Evolutionary conservation across 2,888 invertebrate genomes (phyloP).

Genomic region (Drosophila helvetica): DNA sequence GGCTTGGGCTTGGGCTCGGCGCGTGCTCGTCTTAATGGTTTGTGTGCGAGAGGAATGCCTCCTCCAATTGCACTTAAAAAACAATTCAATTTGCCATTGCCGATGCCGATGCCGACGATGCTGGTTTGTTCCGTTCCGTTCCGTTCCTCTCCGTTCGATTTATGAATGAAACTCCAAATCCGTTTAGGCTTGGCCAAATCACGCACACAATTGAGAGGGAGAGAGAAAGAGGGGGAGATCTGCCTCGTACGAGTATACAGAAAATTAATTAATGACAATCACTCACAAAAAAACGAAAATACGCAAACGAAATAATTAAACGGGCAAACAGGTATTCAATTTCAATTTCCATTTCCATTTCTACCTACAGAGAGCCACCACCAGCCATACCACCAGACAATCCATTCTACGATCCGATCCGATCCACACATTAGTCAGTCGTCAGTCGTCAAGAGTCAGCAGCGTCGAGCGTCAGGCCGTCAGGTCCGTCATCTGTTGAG

Average conservation of each 20-base stretch:
- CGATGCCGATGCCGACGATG: not conserved
- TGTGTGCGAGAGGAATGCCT: slow-evolving; percentile 57
- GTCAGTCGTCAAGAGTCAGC: slow-evolving; percentile 27
- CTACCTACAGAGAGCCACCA: slow-evolving; percentile 28
- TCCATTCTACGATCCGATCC: slow-evolving; percentile 50
- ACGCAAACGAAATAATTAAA: slow-evolving; percentile 81
- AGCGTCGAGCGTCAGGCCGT: slow-evolving; percentile 7
- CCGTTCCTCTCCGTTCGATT: slow-evolving; percentile 51
- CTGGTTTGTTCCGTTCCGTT: slow-evolving; percentile 8
- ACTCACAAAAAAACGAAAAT: slow-evolving; percentile 73
- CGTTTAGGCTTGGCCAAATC: slow-evolving; percentile 45
- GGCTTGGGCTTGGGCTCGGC: slow-evolving; percentile 55
- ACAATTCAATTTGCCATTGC: slow-evolving; percentile 75
- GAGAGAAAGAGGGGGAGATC: not conserved
- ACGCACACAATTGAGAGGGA: slow-evolving; percentile 5
- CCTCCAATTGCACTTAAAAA: slow-evolving; percentile 71
- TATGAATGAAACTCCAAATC: slow-evolving; percentile 70
- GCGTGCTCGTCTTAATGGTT: slow-evolving; percentile 75
- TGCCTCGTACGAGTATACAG: slow-evolving; percentile 40
- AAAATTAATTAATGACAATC: slow-evolving; percentile 81
- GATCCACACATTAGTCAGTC: slow-evolving; percentile 65
- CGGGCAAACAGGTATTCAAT: slow-evolving; percentile 70
- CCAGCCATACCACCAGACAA: not conserved
- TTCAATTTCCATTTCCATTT: slow-evolving; percentile 62
- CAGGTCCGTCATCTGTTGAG: slow-evolving; percentile 42